phyloP scores from a whole-genome alignment of 2,113 vertebrate genomes.

The Aspiorhynchus laticeps region DNA sequence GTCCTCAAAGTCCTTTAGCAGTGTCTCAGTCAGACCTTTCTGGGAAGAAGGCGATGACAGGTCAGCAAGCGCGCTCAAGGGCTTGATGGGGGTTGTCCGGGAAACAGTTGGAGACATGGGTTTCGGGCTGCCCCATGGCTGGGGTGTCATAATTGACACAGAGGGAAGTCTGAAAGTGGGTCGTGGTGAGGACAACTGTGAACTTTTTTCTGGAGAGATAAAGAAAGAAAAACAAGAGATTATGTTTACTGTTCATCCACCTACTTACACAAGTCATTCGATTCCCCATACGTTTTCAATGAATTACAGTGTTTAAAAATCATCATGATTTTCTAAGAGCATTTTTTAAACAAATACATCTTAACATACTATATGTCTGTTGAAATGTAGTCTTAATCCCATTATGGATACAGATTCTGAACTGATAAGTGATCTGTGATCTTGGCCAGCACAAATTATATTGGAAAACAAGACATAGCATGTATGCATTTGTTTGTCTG shows the following conservation, averaged over 20 bases:
- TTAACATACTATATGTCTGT: background rate
- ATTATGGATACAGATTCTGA: background rate
- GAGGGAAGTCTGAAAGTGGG: slow-evolving; percentile 50
- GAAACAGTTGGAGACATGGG: slow-evolving; percentile 15
- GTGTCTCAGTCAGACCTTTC: slow-evolving; percentile 67
- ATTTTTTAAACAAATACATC: background rate
- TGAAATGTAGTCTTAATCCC: background rate
- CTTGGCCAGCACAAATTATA: background rate
- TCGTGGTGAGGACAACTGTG: slow-evolving; percentile 22
- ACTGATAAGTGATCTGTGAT: background rate
- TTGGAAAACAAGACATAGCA: background rate
- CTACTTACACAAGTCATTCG: background rate
- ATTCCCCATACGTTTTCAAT: background rate
- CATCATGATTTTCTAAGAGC: background rate
- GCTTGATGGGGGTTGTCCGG: background rate
- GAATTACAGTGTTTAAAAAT: background rate
- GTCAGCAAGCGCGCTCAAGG: background rate
- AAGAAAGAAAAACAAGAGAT: background rate
- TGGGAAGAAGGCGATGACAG: background rate
- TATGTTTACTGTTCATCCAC: background rate
- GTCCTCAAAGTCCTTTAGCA: slow-evolving; percentile 72
- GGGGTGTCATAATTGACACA: slow-evolving; percentile 62
- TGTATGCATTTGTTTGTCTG: background rate
- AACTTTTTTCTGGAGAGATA: slow-evolving; percentile 54
- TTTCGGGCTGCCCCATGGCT: slow-evolving; percentile 62